phyloP scores from a whole-genome alignment of 2,113 vertebrate species.

The Tupaia chinensis region DNA sequence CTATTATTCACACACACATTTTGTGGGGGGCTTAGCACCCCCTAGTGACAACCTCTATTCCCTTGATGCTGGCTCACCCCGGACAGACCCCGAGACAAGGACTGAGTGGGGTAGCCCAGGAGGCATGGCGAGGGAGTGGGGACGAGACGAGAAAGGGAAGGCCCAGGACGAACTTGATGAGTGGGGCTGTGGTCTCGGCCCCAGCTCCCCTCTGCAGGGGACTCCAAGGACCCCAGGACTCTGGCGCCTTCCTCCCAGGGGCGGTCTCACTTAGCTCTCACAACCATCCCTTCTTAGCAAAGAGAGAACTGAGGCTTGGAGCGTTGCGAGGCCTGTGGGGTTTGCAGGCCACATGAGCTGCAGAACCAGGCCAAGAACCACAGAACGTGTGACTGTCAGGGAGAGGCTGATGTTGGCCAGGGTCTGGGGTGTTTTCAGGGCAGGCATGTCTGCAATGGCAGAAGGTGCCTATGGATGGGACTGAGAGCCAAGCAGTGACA shows the following conservation, averaged over 20 bases:
- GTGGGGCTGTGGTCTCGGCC: no score
- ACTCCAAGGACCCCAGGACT: not conserved
- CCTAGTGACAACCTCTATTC: not conserved
- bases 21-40: not conserved
- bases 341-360: not conserved
- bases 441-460: no score
- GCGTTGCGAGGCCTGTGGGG: not conserved
- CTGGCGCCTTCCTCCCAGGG: not conserved
- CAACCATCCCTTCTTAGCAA: not conserved
- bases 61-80: not conserved
- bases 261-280: no score
- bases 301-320: not conserved
- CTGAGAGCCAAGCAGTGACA: not conserved
- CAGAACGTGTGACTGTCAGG: not conserved
- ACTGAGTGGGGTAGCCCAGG: not conserved
- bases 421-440: no score
- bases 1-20: not conserved
- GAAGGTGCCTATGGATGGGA: not conserved
- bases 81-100: not conserved
- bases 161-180: not conserved
- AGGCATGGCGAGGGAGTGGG: not conserved
- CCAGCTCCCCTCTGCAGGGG: not conserved
- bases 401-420: no score
- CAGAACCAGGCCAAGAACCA: not conserved
- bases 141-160: not conserved